Evolutionary conservation across 2,113 vertebrate species (phyloP).

Genomic region (Caretta caretta): DNA sequence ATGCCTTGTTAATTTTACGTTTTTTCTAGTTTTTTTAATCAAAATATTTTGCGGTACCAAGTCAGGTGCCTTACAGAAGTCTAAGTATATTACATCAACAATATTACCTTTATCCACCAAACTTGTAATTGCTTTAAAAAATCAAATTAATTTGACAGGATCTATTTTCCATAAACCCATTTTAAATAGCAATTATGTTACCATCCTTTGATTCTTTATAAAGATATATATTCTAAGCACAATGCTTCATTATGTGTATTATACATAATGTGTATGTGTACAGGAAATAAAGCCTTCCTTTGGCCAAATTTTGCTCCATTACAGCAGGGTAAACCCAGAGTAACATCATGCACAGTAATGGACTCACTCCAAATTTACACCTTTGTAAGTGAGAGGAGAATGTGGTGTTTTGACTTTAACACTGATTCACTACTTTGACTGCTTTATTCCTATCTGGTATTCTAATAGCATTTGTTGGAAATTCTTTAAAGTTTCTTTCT

Average conservation of each 20-base stretch:
- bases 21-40: not conserved
- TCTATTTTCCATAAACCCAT: not conserved
- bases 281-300: not conserved
- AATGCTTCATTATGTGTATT: not conserved
- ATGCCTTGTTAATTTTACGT: not conserved
- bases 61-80: not conserved
- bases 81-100: not conserved
- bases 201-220: not conserved
- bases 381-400: not conserved
- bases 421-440: not conserved
- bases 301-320: not conserved
- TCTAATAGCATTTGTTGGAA: not conserved
- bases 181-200: not conserved
- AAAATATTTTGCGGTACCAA: not conserved
- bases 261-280: not conserved
- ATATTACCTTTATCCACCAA: not conserved
- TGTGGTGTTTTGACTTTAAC: not conserved
- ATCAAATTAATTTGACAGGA: not conserved
- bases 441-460: not conserved
- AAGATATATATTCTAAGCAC: not conserved
- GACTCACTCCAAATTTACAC: not conserved
- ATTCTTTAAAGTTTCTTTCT: not conserved
- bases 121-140: not conserved
- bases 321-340: not conserved
- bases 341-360: not conserved